A percentile compares a stretch with the other conserved stretches of the same genome.
phyloP scores from a whole-genome alignment of 1,140 invertebrate species.

The Ceratina calcarata region DNA sequence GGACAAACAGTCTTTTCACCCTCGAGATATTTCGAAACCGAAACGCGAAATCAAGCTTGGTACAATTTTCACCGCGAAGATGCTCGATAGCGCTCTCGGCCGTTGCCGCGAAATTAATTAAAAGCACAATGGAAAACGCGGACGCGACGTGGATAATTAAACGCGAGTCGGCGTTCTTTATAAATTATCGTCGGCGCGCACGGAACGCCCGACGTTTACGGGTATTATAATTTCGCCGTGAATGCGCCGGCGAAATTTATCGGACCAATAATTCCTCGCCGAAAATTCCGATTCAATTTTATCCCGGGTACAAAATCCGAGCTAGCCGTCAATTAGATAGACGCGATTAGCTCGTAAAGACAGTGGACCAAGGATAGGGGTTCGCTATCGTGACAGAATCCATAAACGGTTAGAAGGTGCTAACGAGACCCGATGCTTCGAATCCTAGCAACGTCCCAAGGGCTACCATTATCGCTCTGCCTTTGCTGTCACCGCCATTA shows the following conservation, averaged over 20 bases:
- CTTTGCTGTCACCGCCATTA: constrained; percentile 66
- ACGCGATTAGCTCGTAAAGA: constrained; percentile 32
- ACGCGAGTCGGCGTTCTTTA: constrained; percentile 33
- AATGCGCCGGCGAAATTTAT: constrained; percentile 30
- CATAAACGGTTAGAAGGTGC: constrained; percentile 72
- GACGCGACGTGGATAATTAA: constrained; percentile 39
- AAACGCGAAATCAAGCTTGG: neutral
- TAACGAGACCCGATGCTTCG: constrained; percentile 70
- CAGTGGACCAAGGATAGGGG: constrained; percentile 44
- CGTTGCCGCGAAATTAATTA: constrained; percentile 29
- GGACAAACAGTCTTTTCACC: constrained; percentile 18
- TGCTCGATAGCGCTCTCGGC: neutral
- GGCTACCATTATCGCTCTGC: constrained; percentile 72
- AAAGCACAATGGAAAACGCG: constrained; percentile 41
- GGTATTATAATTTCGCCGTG: constrained; percentile 40
- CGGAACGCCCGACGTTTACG: constrained; percentile 36
- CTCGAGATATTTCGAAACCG: neutral
- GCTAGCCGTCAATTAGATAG: constrained; percentile 68
- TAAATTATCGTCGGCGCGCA: constrained; percentile 42
- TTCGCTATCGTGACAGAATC: constrained; percentile 65
- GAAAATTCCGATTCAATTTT: too few species aligned
- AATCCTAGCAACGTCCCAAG: constrained; percentile 65
- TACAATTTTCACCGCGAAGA: constrained; percentile 22
- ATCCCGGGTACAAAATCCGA: too few species aligned
- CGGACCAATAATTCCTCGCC: constrained; percentile 27